Evolutionary conservation across 92 coral and sea anemone species (phyloP).

Genomic region (Montipora capitata): DNA sequence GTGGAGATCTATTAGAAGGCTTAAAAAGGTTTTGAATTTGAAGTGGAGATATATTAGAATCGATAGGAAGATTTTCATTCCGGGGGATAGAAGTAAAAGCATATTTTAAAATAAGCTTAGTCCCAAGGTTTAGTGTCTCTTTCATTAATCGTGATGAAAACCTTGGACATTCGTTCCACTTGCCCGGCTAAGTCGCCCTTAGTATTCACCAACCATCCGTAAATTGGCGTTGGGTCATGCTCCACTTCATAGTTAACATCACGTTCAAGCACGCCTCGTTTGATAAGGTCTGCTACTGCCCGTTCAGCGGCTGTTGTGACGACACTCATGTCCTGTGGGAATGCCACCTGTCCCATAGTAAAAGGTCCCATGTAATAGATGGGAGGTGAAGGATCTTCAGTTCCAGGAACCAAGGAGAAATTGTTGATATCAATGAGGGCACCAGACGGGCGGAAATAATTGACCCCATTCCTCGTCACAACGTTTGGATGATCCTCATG

Average conservation of each 20-base stretch:
- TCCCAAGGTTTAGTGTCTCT: too few species aligned
- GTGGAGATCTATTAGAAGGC: too few species aligned
- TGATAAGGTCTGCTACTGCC: neutral
- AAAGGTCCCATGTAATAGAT: constrained; percentile 67
- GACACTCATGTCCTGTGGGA: neutral
- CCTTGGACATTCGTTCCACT: constrained; percentile 25
- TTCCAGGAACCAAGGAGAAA: neutral
- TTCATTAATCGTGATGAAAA: too few species aligned
- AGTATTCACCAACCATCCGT: constrained; percentile 36
- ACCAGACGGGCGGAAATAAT: constrained; percentile 15
- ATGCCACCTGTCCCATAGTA: neutral
- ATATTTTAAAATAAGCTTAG: too few species aligned
- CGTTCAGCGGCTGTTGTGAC: constrained; percentile 59
- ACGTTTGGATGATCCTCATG: constrained; percentile 34
- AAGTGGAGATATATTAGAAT: too few species aligned
- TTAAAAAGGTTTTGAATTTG: too few species aligned
- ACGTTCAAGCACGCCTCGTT: too few species aligned
- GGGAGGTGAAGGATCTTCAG: constrained; percentile 23
- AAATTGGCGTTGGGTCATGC: neutral
- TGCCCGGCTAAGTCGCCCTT: constrained; percentile 35
- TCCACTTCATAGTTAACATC: too few species aligned
- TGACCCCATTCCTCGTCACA: constrained; percentile 26
- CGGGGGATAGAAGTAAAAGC: too few species aligned
- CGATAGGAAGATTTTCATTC: too few species aligned
- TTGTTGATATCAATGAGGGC: constrained; percentile 50